A percentile compares a stretch with the other conserved stretches of the same genome.
These are phyloP conservation scores for Pilophorus perplexus DNA, from an alignment of 2,888 invertebrate genomes.

Conservation along the genomic window DNA sequence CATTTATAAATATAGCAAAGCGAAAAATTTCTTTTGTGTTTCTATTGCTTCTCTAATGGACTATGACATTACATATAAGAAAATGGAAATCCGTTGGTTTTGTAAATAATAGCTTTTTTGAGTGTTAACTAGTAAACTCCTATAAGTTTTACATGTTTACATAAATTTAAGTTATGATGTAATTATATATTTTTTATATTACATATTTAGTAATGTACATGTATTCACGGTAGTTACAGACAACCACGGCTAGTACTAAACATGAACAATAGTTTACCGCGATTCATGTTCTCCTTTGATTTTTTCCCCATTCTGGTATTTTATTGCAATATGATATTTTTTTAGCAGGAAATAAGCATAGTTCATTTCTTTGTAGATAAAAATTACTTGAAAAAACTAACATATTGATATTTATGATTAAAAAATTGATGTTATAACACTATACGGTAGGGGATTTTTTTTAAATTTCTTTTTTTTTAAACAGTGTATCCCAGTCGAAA, in stretches of 20 bases:
- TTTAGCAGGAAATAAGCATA: constrained; percentile 1
- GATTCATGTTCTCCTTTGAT: no score
- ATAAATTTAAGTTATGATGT: constrained; percentile 8
- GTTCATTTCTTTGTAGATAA: constrained; percentile 5
- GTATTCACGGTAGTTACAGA: no score
- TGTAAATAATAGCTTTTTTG: not conserved
- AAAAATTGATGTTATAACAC: not conserved
- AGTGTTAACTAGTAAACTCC: constrained; percentile 15
- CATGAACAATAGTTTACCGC: no score
- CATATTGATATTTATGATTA: constrained; percentile 8
- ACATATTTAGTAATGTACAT: constrained; percentile 6
- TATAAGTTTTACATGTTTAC: constrained; percentile 1
- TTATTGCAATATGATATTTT: constrained; percentile 15
- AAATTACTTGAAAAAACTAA: not conserved
- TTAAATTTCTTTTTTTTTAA: not conserved
- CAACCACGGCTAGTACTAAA: no score
- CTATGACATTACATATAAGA: constrained; percentile 5
- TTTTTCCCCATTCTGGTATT: no score
- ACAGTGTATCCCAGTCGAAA: not conserved
- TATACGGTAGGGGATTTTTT: not conserved
- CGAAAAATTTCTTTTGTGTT: not conserved
- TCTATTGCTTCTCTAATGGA: not conserved
- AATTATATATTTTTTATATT: constrained; percentile 31
- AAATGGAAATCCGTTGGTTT: no score
- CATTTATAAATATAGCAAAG: not conserved